Evolutionary conservation across 2,888 invertebrate genomes (phyloP), one percentile per base, ranked within the genome.

Genomic region (Tipula lateralis): DNA sequence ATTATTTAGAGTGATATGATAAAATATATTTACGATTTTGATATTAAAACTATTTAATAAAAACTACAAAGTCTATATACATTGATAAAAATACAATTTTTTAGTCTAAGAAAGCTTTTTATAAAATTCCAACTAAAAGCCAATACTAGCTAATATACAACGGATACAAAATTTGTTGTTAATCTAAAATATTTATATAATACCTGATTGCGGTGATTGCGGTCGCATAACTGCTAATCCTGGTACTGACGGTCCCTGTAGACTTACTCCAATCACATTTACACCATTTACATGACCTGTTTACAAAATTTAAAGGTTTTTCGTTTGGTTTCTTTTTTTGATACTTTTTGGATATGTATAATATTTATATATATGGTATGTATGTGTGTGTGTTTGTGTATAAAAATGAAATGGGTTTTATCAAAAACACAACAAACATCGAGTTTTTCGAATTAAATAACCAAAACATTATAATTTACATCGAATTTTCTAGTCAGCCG

Each of bases 261-360:
- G 88, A 85, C 92, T 91, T 87, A 92, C 89, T 86, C 92, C 91
- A 87, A 92, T 94, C 90, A 94, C 93, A 89, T 94, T 95, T 91
- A 94, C 93, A 83, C 94, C 94, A 88, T 95, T 95, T 80, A 93
- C 93, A 87, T 91, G 92, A 87, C 94, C 95, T 95, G 92, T 84
- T 82, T 82, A 82, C 82, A 82, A 30, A 32, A 82, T 82, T 82
- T 82, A 30, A 82, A 29, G n/a, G 30, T 9, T 82, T 81, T 82
- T 82, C 82, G 32, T 66, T 50, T 50, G 44, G n/a, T 50, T n/a
- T n/a, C n/a, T n/a, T 50, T 50, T 44, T 50, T 50, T 13, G 44
- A 44, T 44, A 44, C 44, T 44, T n/a, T 32, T 66, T 66, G 66
- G 66, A 66, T 66, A 66, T 66, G 19, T 24, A 24, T 44, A n/a